Evolutionary conservation across 2,797 vertebrate genomes (phyloP).

Genomic region (Cryptoprocta ferox): DNA sequence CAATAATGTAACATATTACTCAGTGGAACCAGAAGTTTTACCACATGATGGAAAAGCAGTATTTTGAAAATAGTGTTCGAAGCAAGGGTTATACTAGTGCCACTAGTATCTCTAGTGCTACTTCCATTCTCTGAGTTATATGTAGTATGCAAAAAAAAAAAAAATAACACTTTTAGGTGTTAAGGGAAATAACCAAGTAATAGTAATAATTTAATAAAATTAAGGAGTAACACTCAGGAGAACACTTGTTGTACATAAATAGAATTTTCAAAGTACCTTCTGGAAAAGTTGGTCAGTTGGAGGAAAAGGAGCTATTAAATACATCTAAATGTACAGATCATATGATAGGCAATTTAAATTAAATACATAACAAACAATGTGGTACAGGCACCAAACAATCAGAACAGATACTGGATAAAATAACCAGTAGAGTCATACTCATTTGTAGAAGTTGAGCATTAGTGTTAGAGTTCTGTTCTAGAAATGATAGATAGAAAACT

Average conservation of each 20-base stretch:
- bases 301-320: not conserved
- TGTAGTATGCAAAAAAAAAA: not conserved
- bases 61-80: not conserved
- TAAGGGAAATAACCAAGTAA: not conserved
- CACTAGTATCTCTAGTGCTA: not conserved
- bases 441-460: not conserved
- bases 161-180: not conserved
- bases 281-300: not conserved
- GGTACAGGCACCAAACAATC: not conserved
- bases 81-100: not conserved
- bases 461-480: not conserved
- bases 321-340: not conserved
- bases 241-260: not conserved
- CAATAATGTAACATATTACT: not conserved
- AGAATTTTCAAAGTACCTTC: not conserved
- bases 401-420: not conserved
- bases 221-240: not conserved
- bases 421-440: not conserved
- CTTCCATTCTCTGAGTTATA: not conserved
- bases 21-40: not conserved
- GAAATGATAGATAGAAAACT: not conserved
- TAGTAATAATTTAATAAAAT: not conserved
- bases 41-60: not conserved
- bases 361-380: not conserved
- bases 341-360: not conserved